Evolutionary conservation across 1,140 invertebrate species (phyloP).

Genomic region (Monomorium pharaonis): DNA sequence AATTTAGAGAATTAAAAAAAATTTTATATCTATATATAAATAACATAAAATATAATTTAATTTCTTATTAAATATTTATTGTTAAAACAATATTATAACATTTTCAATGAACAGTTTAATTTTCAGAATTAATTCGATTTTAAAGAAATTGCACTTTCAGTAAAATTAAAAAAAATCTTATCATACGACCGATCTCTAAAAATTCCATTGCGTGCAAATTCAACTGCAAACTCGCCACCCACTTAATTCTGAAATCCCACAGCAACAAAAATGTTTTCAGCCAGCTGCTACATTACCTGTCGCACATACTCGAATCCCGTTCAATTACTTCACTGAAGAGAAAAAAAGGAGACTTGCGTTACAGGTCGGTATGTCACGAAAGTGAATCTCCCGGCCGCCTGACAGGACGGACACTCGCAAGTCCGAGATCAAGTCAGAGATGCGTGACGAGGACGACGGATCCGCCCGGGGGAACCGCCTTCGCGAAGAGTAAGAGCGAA

Average conservation of each 20-base stretch:
- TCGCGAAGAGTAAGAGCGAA: constrained; percentile 68
- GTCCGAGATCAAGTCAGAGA: constrained; percentile 12
- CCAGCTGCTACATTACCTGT: background rate
- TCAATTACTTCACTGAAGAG: constrained; percentile 1
- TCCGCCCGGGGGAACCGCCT: constrained; percentile 33
- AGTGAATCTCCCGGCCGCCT: constrained; percentile 28
- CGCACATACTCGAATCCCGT: background rate
- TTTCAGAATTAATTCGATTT: background rate
- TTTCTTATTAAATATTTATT: background rate
- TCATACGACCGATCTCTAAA: background rate
- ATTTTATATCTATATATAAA: background rate
- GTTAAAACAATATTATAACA: background rate
- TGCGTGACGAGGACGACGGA: background rate
- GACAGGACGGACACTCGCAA: background rate
- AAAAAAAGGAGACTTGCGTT: background rate
- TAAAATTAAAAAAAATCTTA: background rate
- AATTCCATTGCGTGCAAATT: background rate
- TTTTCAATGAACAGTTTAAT: background rate
- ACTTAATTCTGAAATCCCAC: background rate
- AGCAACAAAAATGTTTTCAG: background rate
- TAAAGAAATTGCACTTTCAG: background rate
- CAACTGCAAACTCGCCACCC: background rate
- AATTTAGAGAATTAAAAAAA: background rate
- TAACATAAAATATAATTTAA: background rate
- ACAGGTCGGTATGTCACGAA: constrained; percentile 14